Percentiles rank a stretch among this genome's conserved stretches.
Conservation (phyloP, 2,113 vertebrate species). For the Stictonetta naevosa region DNA sequence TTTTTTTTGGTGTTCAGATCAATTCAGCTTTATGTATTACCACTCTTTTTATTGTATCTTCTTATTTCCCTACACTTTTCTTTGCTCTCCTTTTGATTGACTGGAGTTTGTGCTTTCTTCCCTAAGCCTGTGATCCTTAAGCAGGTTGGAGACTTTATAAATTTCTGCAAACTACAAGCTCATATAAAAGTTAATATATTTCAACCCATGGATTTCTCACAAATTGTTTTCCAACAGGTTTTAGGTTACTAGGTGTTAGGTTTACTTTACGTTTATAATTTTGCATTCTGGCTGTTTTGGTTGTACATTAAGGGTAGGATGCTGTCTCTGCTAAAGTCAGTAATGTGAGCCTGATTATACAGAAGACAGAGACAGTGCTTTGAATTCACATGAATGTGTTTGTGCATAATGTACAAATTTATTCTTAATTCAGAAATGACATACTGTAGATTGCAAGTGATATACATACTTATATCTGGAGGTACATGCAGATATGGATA, state of each 20-base stretch:
- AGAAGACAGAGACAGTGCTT: not conserved
- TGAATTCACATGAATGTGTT: not conserved
- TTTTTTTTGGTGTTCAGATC: not conserved
- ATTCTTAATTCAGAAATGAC: not conserved
- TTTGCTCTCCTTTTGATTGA: constrained; percentile 1
- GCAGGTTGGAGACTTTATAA: not conserved
- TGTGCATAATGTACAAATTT: not conserved
- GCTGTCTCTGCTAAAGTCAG: not conserved
- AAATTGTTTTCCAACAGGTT: not conserved
- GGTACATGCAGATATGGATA: not conserved
- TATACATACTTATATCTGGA: not conserved
- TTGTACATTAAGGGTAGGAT: not conserved
- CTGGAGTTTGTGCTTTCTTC: constrained; percentile 13
- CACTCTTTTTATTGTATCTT: not conserved
- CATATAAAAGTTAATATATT: constrained; percentile 10
- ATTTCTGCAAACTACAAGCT: constrained; percentile 6
- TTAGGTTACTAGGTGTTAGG: not conserved
- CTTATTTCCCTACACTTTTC: not conserved
- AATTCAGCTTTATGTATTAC: constrained; percentile 30
- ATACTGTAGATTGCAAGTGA: not conserved
- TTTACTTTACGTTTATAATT: not conserved
- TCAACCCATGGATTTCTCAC: not conserved
- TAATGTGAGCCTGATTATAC: not conserved
- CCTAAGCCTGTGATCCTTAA: constrained; percentile 22
- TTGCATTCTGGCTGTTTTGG: not conserved